Evolutionary conservation across 2,113 vertebrate genomes (phyloP), one percentile per base, ranked within the genome.

Genomic region (Cygnus buccinator): DNA sequence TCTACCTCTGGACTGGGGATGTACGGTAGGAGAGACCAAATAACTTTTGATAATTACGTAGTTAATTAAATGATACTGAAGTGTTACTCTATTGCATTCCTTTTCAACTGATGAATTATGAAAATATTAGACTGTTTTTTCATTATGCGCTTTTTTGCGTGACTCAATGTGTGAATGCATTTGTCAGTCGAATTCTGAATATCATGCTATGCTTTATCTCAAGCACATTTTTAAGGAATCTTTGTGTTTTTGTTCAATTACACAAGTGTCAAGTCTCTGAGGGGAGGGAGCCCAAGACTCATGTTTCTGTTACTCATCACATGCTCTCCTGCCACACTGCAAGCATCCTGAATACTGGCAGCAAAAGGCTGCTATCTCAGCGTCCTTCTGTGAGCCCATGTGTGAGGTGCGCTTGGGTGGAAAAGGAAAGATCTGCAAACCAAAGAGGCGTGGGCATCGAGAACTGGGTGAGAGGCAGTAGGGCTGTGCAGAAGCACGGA

Each of bases 171-270:
- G n/a, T 65, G 48, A 90, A 75, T 67, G 29, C 35, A 35, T 82
- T 92, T 92, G 72, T 91, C 70, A 89, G 41, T 13, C 67, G 67
- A 25, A 70, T 95, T 94, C 61, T 89, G 63, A 74, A 22, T 71
- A 74, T 84, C 12, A 2, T 41, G 26, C 50, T 57, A 29, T 90
- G 76, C 41, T 52, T 70, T 87, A 46, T 87, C 43, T 95, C 35
- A 83, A n/a, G 16, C 41, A 70, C 72, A 41, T 71, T 88, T 95
- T 91, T 73, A 90, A 71, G 28, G 67, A 73, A 72, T 91, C 62
- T 80, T 87, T 65, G 14, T 63, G 37, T 84, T 94, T 91, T 70
- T 18, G 75, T 94, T 90, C n/a, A 54, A 19, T 92, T 87, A 77
- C 35, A 46, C n/a, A 41, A 82, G 78, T 5, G 9, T 79, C 39